phyloP scores from a whole-genome alignment of 2,888 invertebrate species.

The Sarcophaga variegata region DNA sequence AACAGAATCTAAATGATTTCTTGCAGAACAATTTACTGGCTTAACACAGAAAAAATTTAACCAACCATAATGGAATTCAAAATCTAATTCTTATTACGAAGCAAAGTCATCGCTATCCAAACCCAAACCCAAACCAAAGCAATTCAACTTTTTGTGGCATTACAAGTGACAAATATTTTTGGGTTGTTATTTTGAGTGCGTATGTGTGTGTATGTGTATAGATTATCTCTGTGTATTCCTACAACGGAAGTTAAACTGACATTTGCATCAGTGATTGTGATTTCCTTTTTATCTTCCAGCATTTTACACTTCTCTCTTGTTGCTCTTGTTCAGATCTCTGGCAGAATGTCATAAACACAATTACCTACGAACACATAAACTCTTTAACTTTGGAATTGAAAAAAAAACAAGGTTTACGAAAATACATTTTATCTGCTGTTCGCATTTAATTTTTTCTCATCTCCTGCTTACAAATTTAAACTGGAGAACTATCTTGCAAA shows the following conservation, averaged over 20 bases:
- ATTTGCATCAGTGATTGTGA: conserved; percentile 70
- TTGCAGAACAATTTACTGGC: background rate
- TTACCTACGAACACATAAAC: conserved; percentile 2
- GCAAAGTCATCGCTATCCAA: background rate
- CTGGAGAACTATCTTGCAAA: conserved; percentile 43
- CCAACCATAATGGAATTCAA: conserved; percentile 27
- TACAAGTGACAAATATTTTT: conserved; percentile 29
- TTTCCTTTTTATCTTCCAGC: conserved; percentile 44
- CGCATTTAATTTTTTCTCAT: background rate
- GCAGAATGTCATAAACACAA: conserved; percentile 21
- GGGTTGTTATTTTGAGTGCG: conserved; percentile 3
- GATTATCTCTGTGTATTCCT: background rate
- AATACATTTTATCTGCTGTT: background rate
- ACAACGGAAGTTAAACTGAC: conserved; percentile 61
- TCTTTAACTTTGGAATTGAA: background rate
- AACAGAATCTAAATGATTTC: background rate
- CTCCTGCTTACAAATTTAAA: background rate
- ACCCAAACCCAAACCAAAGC: too few relatives aligned
- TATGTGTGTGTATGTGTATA: conserved; percentile 33
- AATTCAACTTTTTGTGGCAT: conserved; percentile 22
- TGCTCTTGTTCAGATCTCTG: conserved; percentile 4
- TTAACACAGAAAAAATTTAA: background rate
- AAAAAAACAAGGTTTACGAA: background rate
- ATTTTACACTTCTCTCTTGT: conserved; percentile 30
- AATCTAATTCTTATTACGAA: conserved; percentile 27